Conservation (phyloP, 2,113 vertebrate genomes). For the Corvus moneduloides region DNA sequence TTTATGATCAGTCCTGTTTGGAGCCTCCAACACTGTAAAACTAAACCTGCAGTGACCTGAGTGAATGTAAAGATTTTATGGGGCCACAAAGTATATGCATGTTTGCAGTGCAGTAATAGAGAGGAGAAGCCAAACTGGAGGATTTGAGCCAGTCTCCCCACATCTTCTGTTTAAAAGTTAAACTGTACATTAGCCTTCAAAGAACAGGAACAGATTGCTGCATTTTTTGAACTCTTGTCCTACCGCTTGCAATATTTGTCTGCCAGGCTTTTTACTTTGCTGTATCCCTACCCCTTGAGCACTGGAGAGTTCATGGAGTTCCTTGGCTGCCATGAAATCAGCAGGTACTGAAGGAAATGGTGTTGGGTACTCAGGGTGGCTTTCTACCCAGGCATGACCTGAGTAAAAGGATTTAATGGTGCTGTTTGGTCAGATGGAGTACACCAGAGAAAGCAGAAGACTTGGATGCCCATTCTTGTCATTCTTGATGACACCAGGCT, state of each 20-base stretch:
- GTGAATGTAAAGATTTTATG: conserved; percentile 10
- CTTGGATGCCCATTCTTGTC: background rate
- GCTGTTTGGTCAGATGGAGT: background rate
- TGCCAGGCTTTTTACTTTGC: background rate
- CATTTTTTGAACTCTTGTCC: background rate
- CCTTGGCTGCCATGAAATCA: background rate
- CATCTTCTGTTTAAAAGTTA: background rate
- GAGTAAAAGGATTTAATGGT: background rate
- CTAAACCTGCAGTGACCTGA: conserved; percentile 40
- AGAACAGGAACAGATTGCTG: background rate
- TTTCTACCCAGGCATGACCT: background rate
- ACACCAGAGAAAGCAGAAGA: background rate
- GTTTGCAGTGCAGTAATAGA: background rate
- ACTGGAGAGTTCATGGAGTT: background rate
- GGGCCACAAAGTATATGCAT: background rate
- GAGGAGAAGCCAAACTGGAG: background rate
- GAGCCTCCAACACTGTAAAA: conserved; percentile 39
- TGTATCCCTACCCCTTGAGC: background rate
- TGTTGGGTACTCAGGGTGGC: background rate
- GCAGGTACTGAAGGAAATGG: background rate
- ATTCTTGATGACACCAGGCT: background rate
- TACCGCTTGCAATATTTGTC: background rate
- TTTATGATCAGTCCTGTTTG: conserved; percentile 53
- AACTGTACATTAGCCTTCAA: background rate
- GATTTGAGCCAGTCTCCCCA: background rate